A percentile compares a stretch with the other conserved stretches of the same genome.
These are phyloP conservation scores for Crotophaga sulcirostris DNA, from an alignment of 2,113 vertebrate genomes.

Conservation along the genomic window DNA sequence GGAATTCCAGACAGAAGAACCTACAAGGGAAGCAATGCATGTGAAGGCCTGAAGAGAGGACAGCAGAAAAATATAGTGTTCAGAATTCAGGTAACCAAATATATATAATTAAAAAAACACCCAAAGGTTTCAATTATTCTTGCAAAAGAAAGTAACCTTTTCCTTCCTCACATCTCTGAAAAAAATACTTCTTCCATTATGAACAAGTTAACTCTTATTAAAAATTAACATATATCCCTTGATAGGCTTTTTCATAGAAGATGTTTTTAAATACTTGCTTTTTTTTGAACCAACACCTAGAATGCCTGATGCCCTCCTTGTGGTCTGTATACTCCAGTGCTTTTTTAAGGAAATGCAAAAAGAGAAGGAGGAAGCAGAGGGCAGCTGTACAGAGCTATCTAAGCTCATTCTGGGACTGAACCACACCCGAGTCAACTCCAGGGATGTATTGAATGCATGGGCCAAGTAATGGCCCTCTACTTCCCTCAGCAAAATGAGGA, in stretches of 20 bases:
- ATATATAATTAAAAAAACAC: not conserved
- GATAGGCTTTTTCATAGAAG: not conserved
- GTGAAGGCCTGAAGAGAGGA: not conserved
- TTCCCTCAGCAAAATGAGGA: not conserved
- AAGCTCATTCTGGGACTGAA: not conserved
- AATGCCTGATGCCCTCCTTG: not conserved
- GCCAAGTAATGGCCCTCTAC: not conserved
- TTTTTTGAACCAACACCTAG: not conserved
- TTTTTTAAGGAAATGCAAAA: not conserved
- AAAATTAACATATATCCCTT: not conserved
- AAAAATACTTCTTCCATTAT: not conserved
- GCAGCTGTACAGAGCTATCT: not conserved
- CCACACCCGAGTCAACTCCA: not conserved
- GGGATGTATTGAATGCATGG: fast-evolving
- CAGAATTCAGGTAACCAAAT: not conserved
- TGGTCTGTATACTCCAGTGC: not conserved
- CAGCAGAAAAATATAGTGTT: not conserved
- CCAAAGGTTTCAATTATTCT: not conserved
- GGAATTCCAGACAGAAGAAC: not conserved
- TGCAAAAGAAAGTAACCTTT: not conserved
- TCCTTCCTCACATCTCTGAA: not conserved
- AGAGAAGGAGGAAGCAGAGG: not conserved
- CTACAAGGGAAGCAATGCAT: not conserved
- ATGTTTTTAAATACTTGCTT: not conserved
- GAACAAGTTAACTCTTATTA: not conserved